Evolutionary conservation across 92 coral and sea anemone species (phyloP).

Genomic region (Blastomussa wellsi): DNA sequence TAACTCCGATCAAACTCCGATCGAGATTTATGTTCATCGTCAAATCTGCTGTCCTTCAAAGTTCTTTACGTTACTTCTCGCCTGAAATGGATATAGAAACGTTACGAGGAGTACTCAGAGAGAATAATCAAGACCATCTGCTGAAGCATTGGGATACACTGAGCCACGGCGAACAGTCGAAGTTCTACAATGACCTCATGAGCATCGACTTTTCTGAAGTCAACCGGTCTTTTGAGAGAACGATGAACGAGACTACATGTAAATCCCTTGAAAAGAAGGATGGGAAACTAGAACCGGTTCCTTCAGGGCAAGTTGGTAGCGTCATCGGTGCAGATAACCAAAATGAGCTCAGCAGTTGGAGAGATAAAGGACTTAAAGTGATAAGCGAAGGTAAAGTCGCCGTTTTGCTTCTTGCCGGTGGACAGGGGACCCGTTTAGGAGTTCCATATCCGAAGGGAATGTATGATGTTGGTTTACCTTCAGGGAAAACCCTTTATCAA

Average conservation of each 20-base stretch:
- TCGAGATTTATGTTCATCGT: background rate
- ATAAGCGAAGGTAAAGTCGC: conserved; percentile 89
- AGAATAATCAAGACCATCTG: conserved; percentile 78
- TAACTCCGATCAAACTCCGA: background rate
- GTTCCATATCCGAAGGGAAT: conserved; percentile 94
- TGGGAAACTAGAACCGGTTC: conserved; percentile 82
- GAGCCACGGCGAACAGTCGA: conserved; percentile 52
- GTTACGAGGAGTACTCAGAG: conserved; percentile 65
- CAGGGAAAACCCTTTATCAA: conserved; percentile 84
- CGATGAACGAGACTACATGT: conserved; percentile 50
- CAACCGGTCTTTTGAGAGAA: conserved; percentile 68
- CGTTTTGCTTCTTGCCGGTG: conserved; percentile 93
- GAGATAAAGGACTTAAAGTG: conserved; percentile 77
- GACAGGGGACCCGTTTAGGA: conserved; percentile 94
- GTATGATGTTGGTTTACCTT: conserved; percentile 94
- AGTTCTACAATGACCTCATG: conserved; percentile 68
- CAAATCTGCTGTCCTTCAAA: background rate
- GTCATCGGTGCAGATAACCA: conserved; percentile 61
- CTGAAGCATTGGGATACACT: conserved; percentile 72
- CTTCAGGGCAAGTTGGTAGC: conserved; percentile 76
- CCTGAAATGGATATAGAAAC: conserved; percentile 81
- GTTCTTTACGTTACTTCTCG: no score
- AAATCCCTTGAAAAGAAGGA: conserved; percentile 79
- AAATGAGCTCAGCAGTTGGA: conserved; percentile 55
- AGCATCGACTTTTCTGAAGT: conserved; percentile 75